A percentile compares a stretch with the other conserved stretches of the same genome.
Evolutionary conservation across 2,113 vertebrate species (phyloP).

Genomic region (Tenrec ecaudatus): DNA sequence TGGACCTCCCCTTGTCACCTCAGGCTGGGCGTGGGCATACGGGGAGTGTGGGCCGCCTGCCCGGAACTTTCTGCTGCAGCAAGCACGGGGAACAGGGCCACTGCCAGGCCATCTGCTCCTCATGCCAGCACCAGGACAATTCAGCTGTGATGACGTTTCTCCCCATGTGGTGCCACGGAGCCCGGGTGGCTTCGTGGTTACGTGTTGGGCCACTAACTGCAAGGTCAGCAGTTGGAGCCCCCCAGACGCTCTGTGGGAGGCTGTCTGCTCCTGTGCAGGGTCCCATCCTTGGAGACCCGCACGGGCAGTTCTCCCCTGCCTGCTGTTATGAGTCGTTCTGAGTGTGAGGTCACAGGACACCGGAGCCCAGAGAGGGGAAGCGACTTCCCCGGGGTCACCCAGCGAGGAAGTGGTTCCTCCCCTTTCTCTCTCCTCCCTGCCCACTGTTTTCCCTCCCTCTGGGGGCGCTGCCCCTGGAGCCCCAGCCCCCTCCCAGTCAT

Average conservation of each 20-base stretch:
- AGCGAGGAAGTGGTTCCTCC: background rate
- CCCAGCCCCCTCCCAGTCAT: background rate
- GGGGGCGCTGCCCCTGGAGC: background rate
- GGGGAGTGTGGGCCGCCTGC: background rate
- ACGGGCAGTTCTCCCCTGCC: background rate
- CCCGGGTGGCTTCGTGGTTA: too few relatives aligned
- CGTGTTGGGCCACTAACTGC: too few relatives aligned
- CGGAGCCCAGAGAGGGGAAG: conserved; percentile 39
- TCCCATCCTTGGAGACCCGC: too few relatives aligned
- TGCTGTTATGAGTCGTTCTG: too few relatives aligned
- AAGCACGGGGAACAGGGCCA: too few relatives aligned
- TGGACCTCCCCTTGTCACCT: background rate
- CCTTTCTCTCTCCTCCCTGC: background rate
- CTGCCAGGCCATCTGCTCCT: background rate
- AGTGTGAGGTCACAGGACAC: background rate
- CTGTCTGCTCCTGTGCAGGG: too few relatives aligned
- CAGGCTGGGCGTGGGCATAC: background rate
- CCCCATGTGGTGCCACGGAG: too few relatives aligned
- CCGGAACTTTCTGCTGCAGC: background rate
- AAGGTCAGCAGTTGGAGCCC: too few relatives aligned
- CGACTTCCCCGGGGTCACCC: conserved; percentile 29
- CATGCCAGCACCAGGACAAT: background rate
- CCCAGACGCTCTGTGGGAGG: too few relatives aligned
- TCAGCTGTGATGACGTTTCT: background rate
- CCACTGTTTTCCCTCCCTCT: background rate